Conservation (phyloP, 2,113 vertebrate species). For the Actenoides lindsayi region DNA sequence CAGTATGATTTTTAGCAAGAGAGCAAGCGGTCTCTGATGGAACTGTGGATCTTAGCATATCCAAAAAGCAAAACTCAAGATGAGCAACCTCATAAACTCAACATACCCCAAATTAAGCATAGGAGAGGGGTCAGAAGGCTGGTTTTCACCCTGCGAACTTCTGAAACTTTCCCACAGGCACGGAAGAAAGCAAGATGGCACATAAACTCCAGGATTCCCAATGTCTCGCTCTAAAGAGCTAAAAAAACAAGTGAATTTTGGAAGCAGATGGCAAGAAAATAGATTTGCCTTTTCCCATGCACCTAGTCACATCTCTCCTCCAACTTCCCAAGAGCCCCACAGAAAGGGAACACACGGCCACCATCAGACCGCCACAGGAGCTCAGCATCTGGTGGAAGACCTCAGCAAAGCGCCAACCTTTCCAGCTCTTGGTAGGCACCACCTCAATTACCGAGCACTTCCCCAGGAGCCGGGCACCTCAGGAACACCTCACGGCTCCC, state of each 20-base stretch:
- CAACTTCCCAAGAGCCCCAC: neutral
- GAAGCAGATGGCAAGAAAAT: neutral
- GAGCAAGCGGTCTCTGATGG: neutral
- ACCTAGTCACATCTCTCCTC: neutral
- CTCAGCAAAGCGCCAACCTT: neutral
- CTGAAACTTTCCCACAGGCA: neutral
- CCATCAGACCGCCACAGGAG: neutral
- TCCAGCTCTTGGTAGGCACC: neutral
- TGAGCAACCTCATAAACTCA: neutral
- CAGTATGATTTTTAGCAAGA: neutral
- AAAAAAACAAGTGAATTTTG: neutral
- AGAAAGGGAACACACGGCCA: neutral
- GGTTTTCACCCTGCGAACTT: neutral
- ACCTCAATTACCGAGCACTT: neutral
- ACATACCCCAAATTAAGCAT: neutral
- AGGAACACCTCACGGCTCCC: neutral
- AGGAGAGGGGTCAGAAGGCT: neutral
- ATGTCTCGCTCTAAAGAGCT: accelerated
- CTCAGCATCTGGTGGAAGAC: neutral
- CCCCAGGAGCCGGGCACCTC: neutral
- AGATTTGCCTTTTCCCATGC: neutral
- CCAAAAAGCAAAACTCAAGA: neutral
- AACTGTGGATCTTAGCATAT: neutral
- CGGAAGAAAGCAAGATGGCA: neutral
- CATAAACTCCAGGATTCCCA: neutral